A percentile compares a stretch with the other conserved stretches of the same genome.
These are phyloP conservation scores for Polypterus bichir DNA, from an alignment of 2,113 vertebrate species.

Conservation along the genomic window DNA sequence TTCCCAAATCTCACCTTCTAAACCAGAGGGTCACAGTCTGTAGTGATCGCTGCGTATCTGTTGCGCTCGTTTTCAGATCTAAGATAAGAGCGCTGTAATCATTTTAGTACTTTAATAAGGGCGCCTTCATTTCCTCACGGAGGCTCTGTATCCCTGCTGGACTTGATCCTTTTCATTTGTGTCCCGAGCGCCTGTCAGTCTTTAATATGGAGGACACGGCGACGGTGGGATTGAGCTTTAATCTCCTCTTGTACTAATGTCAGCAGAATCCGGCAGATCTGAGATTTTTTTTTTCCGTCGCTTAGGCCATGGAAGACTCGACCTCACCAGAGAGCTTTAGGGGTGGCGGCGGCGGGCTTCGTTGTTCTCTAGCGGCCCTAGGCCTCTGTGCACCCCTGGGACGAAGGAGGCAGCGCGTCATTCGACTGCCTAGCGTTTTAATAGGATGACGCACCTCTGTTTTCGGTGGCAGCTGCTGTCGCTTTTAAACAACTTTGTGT, in stretches of 20 bases:
- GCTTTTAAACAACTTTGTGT: conserved; percentile 41
- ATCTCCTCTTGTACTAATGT: conserved; percentile 3
- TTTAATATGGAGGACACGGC: neutral
- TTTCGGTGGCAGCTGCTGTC: conserved; percentile 78
- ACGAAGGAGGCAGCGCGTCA: conserved; percentile 57
- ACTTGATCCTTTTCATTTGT: conserved; percentile 12
- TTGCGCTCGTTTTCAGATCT: too few relatives aligned
- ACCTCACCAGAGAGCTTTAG: conserved; percentile 39
- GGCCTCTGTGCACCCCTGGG: conserved; percentile 46
- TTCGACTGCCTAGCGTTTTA: conserved; percentile 41
- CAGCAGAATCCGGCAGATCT: conserved; percentile 2
- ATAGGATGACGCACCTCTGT: conserved; percentile 51
- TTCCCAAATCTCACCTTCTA: too few relatives aligned
- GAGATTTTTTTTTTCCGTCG: conserved; percentile 17
- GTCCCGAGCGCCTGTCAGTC: conserved; percentile 21
- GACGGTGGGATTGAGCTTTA: neutral
- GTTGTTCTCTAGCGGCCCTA: conserved; percentile 31
- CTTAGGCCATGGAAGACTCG: conserved; percentile 23
- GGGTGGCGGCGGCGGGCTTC: conserved; percentile 38
- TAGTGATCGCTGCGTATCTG: too few relatives aligned
- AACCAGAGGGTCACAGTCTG: too few relatives aligned
- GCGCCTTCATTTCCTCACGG: conserved; percentile 23
- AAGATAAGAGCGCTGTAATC: too few relatives aligned
- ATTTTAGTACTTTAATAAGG: conserved; percentile 30
- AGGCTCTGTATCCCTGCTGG: conserved; percentile 19